Conservation (phyloP, 2,888 invertebrate genomes). For the Volucella zonaria region DNA sequence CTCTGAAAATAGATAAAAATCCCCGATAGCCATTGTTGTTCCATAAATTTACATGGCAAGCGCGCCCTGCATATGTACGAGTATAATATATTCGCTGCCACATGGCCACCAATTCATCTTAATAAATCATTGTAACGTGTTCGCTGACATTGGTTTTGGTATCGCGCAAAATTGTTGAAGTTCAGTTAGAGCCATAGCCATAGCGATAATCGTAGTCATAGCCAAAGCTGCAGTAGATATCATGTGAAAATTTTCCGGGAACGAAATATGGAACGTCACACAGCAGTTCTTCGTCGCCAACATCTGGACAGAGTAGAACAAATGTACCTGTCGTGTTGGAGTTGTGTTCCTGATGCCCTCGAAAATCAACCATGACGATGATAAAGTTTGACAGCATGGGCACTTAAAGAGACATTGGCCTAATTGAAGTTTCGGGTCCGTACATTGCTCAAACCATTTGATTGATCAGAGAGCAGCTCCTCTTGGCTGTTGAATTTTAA, state of each 20-base stretch:
- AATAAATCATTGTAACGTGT: slow-evolving; percentile 71
- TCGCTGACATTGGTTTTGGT: slow-evolving; percentile 64
- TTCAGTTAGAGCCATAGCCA: slow-evolving; percentile 32
- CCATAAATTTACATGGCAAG: slow-evolving; percentile 64
- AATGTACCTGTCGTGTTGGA: slow-evolving; percentile 72
- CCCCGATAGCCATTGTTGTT: slow-evolving; percentile 66
- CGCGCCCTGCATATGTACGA: slow-evolving; percentile 20
- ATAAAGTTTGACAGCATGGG: slow-evolving; percentile 70
- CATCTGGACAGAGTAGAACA: slow-evolving; percentile 58
- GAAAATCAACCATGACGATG: slow-evolving; percentile 57
- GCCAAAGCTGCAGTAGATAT: slow-evolving; percentile 8
- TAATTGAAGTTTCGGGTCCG: slow-evolving; percentile 63
- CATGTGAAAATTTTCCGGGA: slow-evolving; percentile 45
- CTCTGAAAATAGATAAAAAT: slow-evolving; percentile 57
- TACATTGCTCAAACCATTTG: slow-evolving; percentile 2
- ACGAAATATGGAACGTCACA: slow-evolving; percentile 45
- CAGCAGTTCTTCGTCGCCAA: slow-evolving; percentile 54
- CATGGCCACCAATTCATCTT: slow-evolving; percentile 66
- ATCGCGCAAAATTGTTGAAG: slow-evolving; percentile 43
- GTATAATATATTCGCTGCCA: slow-evolving; percentile 9
- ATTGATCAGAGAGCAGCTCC: neutral
- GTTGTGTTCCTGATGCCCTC: slow-evolving; percentile 50
- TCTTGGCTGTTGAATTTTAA: slow-evolving; percentile 16
- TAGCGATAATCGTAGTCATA: neutral
- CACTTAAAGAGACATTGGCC: slow-evolving; percentile 65